phyloP scores from a whole-genome alignment of 2,113 vertebrate species.

The Chiloscyllium plagiosum region DNA sequence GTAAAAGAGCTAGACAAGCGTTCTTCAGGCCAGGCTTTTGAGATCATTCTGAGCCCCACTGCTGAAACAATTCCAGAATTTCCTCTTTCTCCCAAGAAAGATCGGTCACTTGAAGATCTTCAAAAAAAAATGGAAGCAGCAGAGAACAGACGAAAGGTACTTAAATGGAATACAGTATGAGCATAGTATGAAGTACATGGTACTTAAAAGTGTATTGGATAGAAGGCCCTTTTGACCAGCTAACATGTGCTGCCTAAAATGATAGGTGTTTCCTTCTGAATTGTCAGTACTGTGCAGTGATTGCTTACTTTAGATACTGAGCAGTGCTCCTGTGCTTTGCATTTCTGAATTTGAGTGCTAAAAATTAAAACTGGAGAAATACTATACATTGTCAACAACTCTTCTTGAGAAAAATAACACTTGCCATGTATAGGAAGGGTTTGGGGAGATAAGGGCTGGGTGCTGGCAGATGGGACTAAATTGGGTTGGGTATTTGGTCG shows the following conservation, averaged over 20 bases:
- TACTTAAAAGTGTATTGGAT: not conserved
- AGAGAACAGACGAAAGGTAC: slow-evolving; percentile 90
- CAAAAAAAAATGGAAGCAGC: slow-evolving; percentile 89
- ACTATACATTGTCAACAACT: not conserved
- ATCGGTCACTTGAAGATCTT: slow-evolving; percentile 85
- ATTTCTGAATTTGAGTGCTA: not conserved
- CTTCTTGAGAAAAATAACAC: not conserved
- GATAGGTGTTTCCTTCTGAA: not conserved
- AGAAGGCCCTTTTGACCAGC: not conserved
- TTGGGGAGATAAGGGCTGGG: too few species aligned
- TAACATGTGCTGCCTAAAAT: not conserved
- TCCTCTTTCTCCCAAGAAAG: slow-evolving; percentile 83
- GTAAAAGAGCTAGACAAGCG: slow-evolving; percentile 91
- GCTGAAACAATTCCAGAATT: slow-evolving; percentile 79
- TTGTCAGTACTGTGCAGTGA: not conserved
- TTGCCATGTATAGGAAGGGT: not conserved
- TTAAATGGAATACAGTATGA: not conserved
- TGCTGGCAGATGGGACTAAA: too few species aligned
- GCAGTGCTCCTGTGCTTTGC: not conserved
- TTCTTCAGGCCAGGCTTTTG: slow-evolving; percentile 89
- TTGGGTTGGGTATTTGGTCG: too few species aligned
- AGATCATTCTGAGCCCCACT: slow-evolving; percentile 83
- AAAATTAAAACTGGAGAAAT: not conserved
- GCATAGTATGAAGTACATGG: not conserved
- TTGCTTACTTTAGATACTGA: not conserved